These are phyloP conservation scores for Exaiptasia diaphana DNA, from an alignment of 64 coral and sea anemone genomes.

Conservation along the genomic window DNA sequence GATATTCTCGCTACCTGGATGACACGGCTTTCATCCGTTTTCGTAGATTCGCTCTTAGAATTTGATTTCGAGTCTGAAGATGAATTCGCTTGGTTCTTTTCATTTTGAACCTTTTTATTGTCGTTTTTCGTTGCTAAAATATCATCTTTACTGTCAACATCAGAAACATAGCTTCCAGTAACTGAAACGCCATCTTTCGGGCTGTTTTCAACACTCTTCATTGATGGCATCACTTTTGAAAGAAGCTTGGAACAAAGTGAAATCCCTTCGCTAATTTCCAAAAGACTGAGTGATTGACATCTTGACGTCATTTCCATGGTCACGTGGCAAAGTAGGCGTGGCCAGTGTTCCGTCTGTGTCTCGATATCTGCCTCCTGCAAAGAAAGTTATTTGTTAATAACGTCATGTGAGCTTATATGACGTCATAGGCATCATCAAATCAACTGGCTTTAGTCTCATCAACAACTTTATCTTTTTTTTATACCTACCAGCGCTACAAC, in stretches of 20 bases:
- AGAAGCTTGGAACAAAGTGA: conserved; percentile 84
- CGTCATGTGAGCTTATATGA: background rate
- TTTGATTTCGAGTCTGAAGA: too few species aligned
- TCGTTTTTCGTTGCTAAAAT: too few species aligned
- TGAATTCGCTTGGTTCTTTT: too few species aligned
- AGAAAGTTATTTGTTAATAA: background rate
- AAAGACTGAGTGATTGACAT: conserved; percentile 69
- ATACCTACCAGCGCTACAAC: conserved; percentile 81
- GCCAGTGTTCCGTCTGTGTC: conserved; percentile 92
- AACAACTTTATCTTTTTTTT: too few species aligned
- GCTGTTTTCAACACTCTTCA: conserved; percentile 39
- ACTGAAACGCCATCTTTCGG: background rate
- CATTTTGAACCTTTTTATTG: too few species aligned
- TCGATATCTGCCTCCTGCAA: conserved; percentile 85
- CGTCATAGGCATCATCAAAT: too few species aligned
- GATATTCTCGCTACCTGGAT: conserved; percentile 20
- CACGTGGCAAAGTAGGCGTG: conserved; percentile 64
- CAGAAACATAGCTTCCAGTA: background rate
- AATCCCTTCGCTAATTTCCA: conserved; percentile 80
- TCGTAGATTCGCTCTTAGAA: background rate
- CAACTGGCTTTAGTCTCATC: background rate
- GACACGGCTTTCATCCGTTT: background rate
- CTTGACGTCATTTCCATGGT: conserved; percentile 82
- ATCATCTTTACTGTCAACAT: too few species aligned
- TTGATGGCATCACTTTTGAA: conserved; percentile 88